Conservation (phyloP, 2,113 vertebrate species). For the Dipodomys merriami region DNA sequence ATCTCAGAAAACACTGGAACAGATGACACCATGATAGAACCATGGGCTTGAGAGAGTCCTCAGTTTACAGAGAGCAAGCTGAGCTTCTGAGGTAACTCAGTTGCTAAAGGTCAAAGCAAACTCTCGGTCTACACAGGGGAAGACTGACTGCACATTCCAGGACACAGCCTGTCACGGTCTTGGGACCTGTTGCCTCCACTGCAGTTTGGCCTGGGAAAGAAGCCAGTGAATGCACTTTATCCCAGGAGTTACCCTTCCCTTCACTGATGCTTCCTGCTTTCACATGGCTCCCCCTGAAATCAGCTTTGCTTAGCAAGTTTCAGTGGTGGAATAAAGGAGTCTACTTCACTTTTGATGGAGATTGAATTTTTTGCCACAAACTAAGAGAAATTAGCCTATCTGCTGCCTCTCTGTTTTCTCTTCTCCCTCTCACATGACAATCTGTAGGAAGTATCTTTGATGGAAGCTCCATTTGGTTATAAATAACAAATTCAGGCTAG, state of each 20-base stretch:
- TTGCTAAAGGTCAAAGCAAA: neutral
- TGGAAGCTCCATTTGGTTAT: neutral
- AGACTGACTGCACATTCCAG: neutral
- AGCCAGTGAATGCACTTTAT: neutral
- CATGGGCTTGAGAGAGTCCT: neutral
- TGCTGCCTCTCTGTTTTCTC: neutral
- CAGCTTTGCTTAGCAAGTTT: neutral
- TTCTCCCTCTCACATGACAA: neutral
- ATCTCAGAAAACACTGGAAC: conserved; percentile 40
- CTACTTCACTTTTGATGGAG: conserved; percentile 11
- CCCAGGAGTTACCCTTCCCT: neutral
- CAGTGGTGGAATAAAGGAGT: neutral
- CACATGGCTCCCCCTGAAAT: neutral
- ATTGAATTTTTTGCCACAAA: conserved; percentile 18
- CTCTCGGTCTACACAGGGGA: neutral
- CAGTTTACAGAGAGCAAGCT: neutral
- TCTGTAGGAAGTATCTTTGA: neutral
- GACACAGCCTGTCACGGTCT: neutral
- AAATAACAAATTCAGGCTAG: neutral
- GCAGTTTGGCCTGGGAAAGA: neutral
- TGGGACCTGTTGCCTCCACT: neutral
- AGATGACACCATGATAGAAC: neutral
- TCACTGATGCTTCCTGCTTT: neutral
- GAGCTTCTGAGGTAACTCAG: neutral
- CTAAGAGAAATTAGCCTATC: neutral